Percentiles rank a stretch among this genome's conserved stretches.
Conservation (phyloP, 2,888 invertebrate species). For the Masnerella sp. region DNA sequence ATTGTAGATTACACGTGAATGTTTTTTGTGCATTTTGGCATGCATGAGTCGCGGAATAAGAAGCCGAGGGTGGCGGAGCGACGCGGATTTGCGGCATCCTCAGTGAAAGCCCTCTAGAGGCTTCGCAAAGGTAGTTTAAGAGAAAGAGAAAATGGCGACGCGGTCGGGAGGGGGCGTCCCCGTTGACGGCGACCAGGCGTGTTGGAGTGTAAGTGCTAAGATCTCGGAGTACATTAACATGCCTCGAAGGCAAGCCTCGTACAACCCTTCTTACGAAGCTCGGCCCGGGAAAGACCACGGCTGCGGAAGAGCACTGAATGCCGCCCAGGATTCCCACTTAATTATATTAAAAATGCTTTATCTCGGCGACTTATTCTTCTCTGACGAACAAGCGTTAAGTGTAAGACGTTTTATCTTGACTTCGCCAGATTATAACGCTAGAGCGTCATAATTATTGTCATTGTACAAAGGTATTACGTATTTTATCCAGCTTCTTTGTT, state of each 20-base stretch:
- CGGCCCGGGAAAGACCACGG: constrained; percentile 68
- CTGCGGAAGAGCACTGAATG: constrained; percentile 66
- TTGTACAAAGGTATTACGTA: constrained; percentile 39
- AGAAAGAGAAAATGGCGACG: constrained; percentile 75
- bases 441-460: constrained; percentile 45
- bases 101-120: constrained; percentile 76
- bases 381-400: constrained; percentile 53
- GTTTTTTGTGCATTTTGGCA: constrained; percentile 45
- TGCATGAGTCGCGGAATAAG: constrained; percentile 49
- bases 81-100: constrained; percentile 77
- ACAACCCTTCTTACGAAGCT: constrained; percentile 78
- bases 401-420: constrained; percentile 57
- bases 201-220: constrained; percentile 78
- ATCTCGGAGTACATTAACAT: constrained; percentile 78
- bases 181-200: constrained; percentile 68
- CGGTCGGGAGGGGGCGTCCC: constrained; percentile 50
- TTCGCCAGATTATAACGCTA: constrained; percentile 44
- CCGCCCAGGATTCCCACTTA: constrained; percentile 76
- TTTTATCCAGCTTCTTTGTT: constrained; percentile 26
- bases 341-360: constrained; percentile 77
- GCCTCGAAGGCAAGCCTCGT: constrained; percentile 76
- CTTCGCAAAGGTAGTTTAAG: constrained; percentile 71
- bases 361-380: constrained; percentile 61
- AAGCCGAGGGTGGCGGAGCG: constrained; percentile 67
- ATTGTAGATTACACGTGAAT: constrained; percentile 7